These are phyloP conservation scores for Addax nasomaculatus DNA, from an alignment of 2,113 vertebrate genomes.

Conservation along the genomic window DNA sequence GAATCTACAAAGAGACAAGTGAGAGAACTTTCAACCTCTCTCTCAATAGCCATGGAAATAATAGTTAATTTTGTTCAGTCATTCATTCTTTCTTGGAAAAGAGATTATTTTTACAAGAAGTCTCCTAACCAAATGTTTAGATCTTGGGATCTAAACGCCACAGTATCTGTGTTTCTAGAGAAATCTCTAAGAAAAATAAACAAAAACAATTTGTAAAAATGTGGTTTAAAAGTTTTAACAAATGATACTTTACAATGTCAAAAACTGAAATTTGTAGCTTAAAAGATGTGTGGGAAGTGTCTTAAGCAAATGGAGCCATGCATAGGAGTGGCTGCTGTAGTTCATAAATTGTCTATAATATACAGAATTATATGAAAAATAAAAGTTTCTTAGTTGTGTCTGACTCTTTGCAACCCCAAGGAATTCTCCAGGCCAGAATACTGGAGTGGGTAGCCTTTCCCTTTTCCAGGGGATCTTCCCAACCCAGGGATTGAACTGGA, in stretches of 20 bases:
- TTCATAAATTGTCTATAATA: neutral
- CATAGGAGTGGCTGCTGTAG: neutral
- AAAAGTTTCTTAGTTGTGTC: neutral
- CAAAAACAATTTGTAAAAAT: neutral
- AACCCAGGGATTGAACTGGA: neutral
- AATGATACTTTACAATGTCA: neutral
- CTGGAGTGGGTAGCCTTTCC: neutral
- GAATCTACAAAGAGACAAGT: neutral
- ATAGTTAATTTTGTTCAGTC: too few relatives aligned
- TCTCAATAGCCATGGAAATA: accelerated
- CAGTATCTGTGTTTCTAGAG: neutral
- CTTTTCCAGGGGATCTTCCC: neutral
- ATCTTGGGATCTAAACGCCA: neutral
- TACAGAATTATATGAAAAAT: neutral
- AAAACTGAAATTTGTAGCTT: neutral
- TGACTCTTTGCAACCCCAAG: neutral
- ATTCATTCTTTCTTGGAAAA: neutral
- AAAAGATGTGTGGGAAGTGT: neutral
- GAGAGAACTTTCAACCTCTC: neutral
- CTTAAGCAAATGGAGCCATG: neutral
- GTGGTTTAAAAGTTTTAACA: neutral
- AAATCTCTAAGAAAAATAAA: neutral
- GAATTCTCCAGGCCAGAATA: neutral
- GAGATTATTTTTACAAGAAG: neutral
- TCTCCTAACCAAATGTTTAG: neutral